Evolutionary conservation across 2,888 invertebrate species (phyloP), one percentile per base, ranked within the genome.

Genomic region (Drosophila phalerata): DNA sequence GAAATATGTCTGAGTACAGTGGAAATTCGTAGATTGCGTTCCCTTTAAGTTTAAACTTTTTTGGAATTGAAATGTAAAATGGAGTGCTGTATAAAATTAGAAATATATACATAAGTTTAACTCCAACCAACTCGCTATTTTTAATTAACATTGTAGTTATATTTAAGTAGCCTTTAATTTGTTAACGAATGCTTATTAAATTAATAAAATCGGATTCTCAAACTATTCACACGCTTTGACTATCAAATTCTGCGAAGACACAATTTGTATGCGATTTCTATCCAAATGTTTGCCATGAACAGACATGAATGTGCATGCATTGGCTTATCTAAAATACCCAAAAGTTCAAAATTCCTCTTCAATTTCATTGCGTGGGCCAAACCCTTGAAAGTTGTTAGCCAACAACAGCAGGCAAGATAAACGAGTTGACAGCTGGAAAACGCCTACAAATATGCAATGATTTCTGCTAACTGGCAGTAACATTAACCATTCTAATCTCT

Each of bases 331-430:
- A 1, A 42, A 28, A 19, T 8, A 11, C 40, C 11, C 22, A 43
- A 32, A 48, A 68, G 77, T 72, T 75, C 40, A 67, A 72, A 68
- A 42, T 25, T 47, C 22, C 19, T 34, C 60, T 77, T 63, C 42
- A 57, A 60, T 72, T 75, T 72, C 17, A 72, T 77, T 22, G 43
- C 43, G 2, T 43, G 13, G 13, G 22, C 11, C 15, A 48, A 32
- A 38, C 48, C 34, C 43, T 47, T 45, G 37, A 37, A 68, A 49
- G n/a, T 30, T 65, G 34, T 15, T 11, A 2, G 17, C 11, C 34
- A 19, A 40, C n/a, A 43, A 17, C 8, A 19, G 13, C n/a, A 25
- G 28, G 10, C 10, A 15, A 28, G 45, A 28, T 47, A 15, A n/a
- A 49, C 49, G 32, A 43, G n/a, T 48, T 48, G 48, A 17, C 47